Base-by-base conservation (phyloP, 2,888 invertebrate species). In the Tineola bisselliella region DNA sequence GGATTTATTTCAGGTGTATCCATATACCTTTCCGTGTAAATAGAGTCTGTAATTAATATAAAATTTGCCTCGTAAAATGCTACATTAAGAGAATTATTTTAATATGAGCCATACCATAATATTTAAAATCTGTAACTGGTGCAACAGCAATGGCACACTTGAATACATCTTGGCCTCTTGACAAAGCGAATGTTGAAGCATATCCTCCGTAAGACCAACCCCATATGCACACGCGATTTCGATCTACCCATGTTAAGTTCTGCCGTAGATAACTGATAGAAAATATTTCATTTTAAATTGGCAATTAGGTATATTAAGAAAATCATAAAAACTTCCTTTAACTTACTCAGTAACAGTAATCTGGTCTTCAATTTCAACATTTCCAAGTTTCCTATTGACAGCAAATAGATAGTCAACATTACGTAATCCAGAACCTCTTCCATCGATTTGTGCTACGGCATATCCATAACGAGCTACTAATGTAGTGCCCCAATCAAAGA, bases 11-110 rank as follows among this genome's bases (percentile, higher is more conserved):
- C 74, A 0, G 97, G 96, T 38, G 94, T 80, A 43, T 95, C 95
- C 98, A 99, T 97, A 76, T 96, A 99, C 17, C 98, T 89, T 79
- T 99, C 99, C 0, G 99, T 98, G 77, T 99, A 99, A 66, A 97
- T 95, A 0, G 98, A 96, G 87, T 99, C 98, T 98, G 76, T 10
- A 71, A 73, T 4, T 25, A 25, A n/a, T n/a, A n/a, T n/a, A n/a
- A n/a, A n/a, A n/a, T n/a, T n/a, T n/a, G n/a, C n/a, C n/a, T n/a
- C n/a, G n/a, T n/a, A n/a, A n/a, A n/a, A n/a, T n/a, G n/a, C n/a
- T n/a, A n/a, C n/a, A n/a, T n/a, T n/a, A n/a, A n/a, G n/a, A n/a
- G n/a, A n/a, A n/a, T n/a, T n/a, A n/a, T n/a, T n/a, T n/a, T n/a
- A n/a, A 17, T 48, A 3, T 10, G 6, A 25, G 6, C n/a, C 31